Conservation (phyloP, 2,888 invertebrate genomes). For the Temnothorax unifasciatus region DNA sequence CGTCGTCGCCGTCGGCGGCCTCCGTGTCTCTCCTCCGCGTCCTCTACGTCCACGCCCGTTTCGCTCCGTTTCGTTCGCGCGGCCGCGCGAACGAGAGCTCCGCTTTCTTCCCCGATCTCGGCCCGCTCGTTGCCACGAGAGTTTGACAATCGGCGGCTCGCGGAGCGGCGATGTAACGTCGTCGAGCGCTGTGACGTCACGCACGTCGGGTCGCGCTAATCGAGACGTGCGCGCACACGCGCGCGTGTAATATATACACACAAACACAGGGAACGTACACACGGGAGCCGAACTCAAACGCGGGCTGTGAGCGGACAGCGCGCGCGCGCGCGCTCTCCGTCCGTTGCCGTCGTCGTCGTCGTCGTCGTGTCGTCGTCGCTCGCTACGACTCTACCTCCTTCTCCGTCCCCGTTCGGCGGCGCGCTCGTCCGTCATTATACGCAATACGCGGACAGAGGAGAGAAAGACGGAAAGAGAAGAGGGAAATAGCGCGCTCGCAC, state of each 20-base stretch:
- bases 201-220: constrained; percentile 79
- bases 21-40: background rate
- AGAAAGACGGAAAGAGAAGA: constrained; percentile 36
- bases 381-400: constrained; percentile 1
- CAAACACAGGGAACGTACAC: background rate
- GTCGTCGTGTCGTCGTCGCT: constrained; percentile 8
- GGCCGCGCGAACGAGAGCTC: constrained; percentile 34
- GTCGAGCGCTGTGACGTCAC: constrained; percentile 84
- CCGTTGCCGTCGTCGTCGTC: constrained; percentile 31
- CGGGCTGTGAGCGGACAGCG: constrained; percentile 54
- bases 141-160: background rate
- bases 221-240: constrained; percentile 66
- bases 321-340: constrained; percentile 63
- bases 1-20: background rate
- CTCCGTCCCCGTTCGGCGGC: background rate
- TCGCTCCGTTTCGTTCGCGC: constrained; percentile 35
- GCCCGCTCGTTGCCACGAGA: background rate
- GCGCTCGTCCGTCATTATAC: constrained; percentile 1
- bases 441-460: background rate
- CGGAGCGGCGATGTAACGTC: constrained; percentile 79
- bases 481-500: constrained; percentile 52
- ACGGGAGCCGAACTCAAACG: constrained; percentile 57
- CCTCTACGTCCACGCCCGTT: constrained; percentile 57
- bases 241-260: background rate
- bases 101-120: constrained; percentile 60